Evolutionary conservation across 2,888 invertebrate genomes (phyloP).

Genomic region (Dendrolimus pini): DNA sequence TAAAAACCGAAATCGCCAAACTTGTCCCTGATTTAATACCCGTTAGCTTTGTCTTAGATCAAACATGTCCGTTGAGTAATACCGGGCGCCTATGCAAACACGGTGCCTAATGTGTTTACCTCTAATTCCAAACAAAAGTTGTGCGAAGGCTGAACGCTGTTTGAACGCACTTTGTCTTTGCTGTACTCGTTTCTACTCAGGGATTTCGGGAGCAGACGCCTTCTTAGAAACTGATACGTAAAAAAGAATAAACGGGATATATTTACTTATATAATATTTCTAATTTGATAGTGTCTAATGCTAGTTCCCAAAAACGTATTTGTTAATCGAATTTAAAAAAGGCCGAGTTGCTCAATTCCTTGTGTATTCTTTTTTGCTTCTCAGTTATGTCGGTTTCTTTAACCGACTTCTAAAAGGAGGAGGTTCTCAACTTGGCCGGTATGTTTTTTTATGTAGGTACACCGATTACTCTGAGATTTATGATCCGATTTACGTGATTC

Average conservation of each 20-base stretch:
- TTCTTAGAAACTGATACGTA: slow-evolving; percentile 11
- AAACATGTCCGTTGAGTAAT: slow-evolving; percentile 55
- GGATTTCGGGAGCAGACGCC: slow-evolving; percentile 14
- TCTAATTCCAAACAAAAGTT: slow-evolving; percentile 66
- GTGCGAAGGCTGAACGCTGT: slow-evolving; percentile 36
- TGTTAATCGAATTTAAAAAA: no score
- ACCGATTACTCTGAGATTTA: no score
- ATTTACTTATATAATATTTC: neutral
- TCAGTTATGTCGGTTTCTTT: no score
- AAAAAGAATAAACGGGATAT: neutral
- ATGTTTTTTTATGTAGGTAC: no score
- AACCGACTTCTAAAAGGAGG: no score
- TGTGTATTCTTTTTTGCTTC: no score
- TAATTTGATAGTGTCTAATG: no score
- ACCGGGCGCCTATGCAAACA: slow-evolving; percentile 62
- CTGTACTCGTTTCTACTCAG: slow-evolving; percentile 27
- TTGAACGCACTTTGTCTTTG: slow-evolving; percentile 37
- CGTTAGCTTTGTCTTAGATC: slow-evolving; percentile 56
- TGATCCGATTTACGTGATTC: no score
- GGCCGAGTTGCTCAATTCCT: no score
- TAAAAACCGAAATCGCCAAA: slow-evolving; percentile 47
- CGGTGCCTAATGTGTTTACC: slow-evolving; percentile 70
- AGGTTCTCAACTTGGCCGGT: no score
- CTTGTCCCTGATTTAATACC: slow-evolving; percentile 52
- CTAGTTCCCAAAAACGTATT: no score